A percentile compares a stretch with the other conserved stretches of the same genome.
Evolutionary conservation across 2,797 vertebrate species (phyloP).

Genomic region (Fringilla coelebs): DNA sequence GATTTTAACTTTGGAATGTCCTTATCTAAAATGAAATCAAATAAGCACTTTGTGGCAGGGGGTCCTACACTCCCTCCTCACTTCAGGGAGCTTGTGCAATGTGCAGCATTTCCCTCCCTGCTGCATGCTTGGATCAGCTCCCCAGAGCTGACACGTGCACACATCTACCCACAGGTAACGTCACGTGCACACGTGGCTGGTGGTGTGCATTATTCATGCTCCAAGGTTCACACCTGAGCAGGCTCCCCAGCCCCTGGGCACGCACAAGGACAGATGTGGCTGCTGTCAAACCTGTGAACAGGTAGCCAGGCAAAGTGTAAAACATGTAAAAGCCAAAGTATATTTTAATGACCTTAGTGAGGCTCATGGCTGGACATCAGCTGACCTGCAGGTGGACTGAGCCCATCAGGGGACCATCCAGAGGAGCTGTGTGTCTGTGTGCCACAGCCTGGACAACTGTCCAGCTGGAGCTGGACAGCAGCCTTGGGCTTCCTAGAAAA

Average conservation of each 20-base stretch:
- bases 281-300: background rate
- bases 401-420: background rate
- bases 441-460: background rate
- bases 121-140: background rate
- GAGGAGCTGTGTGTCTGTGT: background rate
- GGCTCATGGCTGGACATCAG: rapidly evolving
- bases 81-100: background rate
- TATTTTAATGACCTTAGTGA: rapidly evolving
- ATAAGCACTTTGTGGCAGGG: conserved; percentile 2
- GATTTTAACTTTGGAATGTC: conserved; percentile 45
- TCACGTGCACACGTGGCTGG: background rate
- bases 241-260: background rate
- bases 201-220: background rate
- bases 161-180: background rate
- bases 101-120: background rate
- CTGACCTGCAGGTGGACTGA: background rate
- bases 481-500: background rate
- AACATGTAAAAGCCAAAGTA: background rate
- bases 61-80: background rate
- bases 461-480: background rate
- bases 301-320: background rate
- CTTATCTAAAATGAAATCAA: conserved; percentile 60
- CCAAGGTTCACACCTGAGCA: background rate
- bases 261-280: background rate
- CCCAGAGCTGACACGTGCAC: background rate